Evolutionary conservation across 23 tunicate genomes (phyloP), one percentile per base, ranked within the genome.

Genomic region (Pegea sp.): DNA sequence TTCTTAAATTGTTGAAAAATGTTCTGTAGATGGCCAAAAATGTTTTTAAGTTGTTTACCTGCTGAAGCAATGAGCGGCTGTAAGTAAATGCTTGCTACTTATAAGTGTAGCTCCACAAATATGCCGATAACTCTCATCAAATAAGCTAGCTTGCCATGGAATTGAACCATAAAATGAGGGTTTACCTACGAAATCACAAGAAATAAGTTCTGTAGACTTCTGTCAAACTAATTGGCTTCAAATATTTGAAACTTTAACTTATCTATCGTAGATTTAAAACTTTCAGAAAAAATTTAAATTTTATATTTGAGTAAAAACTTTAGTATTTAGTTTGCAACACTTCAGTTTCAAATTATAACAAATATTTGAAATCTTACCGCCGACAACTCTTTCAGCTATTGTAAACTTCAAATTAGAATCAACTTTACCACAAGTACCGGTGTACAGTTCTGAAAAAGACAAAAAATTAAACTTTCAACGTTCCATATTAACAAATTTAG

Each of bases 31-130:
- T n/a, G n/a, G n/a, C n/a, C n/a, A n/a, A n/a, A n/a, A n/a, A n/a
- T n/a, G n/a, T n/a, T n/a, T 38, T 38, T 8, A 38, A 8, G 11
- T 38, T 38, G 11, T 8, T 60, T 42, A 60, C 64, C 64, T 38
- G 28, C 52, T 33, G 42, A 60, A 60, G 31, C 64, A 60, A 60
- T 60, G 64, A 8, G 64, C 64, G 7, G 64, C 64, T 16, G 64
- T 60, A 1, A 60, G 5, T 11, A 60, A 23, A 22, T 18, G 31
- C n/a, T 24, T 18, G 16, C 42, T 42, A 7, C 26, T 20, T 23
- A 60, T 60, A 1, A 60, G 24, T 8, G 26, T 21, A 23, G 44
- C 64, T 18, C 64, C 64, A 22, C 64, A 60, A 3, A 60, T 3
- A 11, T 60, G 42, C 3, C 23, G 54, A 25, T 33, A 29, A 13